phyloP scores from a whole-genome alignment of 2,113 vertebrate species.

The Falcunculus frontatus region DNA sequence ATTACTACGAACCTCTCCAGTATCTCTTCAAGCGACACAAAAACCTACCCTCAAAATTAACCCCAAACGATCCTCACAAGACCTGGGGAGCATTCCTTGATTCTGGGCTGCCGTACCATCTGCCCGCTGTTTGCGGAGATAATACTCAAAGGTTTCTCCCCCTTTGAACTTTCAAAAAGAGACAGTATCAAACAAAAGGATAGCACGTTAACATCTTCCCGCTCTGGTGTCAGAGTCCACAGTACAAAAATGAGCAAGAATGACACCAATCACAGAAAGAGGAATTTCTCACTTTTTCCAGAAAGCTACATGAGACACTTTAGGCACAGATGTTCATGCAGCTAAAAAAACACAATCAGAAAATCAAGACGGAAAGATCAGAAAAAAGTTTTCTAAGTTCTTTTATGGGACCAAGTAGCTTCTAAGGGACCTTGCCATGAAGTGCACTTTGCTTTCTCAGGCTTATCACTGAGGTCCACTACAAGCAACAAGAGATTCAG shows the following conservation, averaged over 20 bases:
- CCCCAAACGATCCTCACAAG: background rate
- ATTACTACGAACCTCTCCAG: background rate
- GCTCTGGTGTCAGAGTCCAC: background rate
- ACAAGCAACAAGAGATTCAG: background rate
- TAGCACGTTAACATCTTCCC: background rate
- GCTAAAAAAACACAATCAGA: background rate
- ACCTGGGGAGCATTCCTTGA: background rate
- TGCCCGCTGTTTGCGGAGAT: background rate
- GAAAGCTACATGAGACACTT: background rate
- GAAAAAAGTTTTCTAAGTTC: background rate
- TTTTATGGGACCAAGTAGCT: background rate
- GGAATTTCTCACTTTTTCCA: background rate
- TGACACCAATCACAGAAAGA: background rate
- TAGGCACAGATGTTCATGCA: background rate
- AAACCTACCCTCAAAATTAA: conserved; percentile 43
- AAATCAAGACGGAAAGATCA: background rate
- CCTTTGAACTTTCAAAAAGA: conserved; percentile 17
- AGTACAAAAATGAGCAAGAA: background rate
- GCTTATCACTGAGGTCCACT: background rate
- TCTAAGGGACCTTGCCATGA: background rate
- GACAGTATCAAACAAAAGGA: background rate
- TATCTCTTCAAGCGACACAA: background rate
- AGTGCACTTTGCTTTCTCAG: background rate
- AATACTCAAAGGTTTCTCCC: background rate
- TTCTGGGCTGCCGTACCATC: background rate